Evolutionary conservation across 1,140 invertebrate species (phyloP).

Genomic region (Carposina sasakii): DNA sequence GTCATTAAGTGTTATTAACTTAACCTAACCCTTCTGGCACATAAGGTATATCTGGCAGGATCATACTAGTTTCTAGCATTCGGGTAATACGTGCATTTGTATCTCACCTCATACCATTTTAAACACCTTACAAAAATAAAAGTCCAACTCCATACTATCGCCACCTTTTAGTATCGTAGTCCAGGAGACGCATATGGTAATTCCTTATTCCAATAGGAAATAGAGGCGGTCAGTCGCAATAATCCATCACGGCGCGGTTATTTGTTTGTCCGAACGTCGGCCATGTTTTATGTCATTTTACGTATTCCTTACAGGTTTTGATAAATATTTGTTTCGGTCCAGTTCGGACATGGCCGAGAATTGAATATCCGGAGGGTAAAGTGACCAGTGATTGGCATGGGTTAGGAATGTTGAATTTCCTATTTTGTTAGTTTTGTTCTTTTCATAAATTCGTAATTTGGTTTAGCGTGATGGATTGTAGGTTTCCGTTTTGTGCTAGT

Average conservation of each 20-base stretch:
- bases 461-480: too few relatives aligned
- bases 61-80: too few relatives aligned
- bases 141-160: constrained; percentile 35
- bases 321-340: constrained; percentile 68
- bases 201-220: constrained; percentile 71
- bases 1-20: too few relatives aligned
- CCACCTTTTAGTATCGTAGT: constrained; percentile 23
- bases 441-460: neutral
- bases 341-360: constrained; percentile 62
- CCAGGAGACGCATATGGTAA: constrained; percentile 67
- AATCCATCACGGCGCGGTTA: constrained; percentile 61
- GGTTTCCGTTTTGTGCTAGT: too few relatives aligned
- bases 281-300: constrained; percentile 67
- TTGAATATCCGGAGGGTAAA: constrained; percentile 59
- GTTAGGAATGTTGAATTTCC: constrained; percentile 8
- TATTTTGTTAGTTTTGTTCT: neutral
- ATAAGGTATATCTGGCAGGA: too few relatives aligned
- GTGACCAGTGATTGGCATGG: constrained; percentile 56
- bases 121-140: constrained; percentile 3
- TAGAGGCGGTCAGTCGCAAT: constrained; percentile 69
- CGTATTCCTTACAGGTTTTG: constrained; percentile 69
- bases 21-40: too few relatives aligned
- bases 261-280: constrained; percentile 41
- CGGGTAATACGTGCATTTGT: too few relatives aligned
- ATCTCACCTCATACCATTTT: neutral